Conservation (phyloP, 1,140 invertebrate species). For the Goniozus legneri region DNA sequence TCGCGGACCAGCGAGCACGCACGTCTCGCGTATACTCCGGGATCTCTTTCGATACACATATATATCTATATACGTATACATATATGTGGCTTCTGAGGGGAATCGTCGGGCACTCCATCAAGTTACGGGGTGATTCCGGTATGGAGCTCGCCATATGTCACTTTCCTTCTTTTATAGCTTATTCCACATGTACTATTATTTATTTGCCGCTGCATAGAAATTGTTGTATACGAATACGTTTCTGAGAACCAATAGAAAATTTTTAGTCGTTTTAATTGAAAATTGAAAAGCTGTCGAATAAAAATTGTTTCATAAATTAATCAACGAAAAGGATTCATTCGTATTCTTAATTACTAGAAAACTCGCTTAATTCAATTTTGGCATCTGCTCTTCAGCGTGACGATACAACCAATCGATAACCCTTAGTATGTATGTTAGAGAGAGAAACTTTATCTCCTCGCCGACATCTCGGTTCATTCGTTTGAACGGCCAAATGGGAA, state of each 20-base stretch:
- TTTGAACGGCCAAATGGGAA: no score
- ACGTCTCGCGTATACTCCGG: no score
- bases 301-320: slow-evolving; percentile 13
- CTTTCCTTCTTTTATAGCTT: slow-evolving; percentile 25
- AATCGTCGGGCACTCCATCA: slow-evolving; percentile 45
- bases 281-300: slow-evolving; percentile 15
- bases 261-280: no score
- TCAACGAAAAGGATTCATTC: background rate
- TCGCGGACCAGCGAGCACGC: slow-evolving; percentile 40
- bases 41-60: no score
- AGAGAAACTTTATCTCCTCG: no score
- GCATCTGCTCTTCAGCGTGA: slow-evolving; percentile 13
- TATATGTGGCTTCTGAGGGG: no score
- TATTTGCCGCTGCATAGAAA: no score
- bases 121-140: slow-evolving; percentile 44
- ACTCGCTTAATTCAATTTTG: slow-evolving; percentile 7
- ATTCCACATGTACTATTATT: no score
- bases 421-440: background rate
- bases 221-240: no score
- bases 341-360: slow-evolving; percentile 11
- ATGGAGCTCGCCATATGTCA: slow-evolving; percentile 48
- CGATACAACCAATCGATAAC: slow-evolving; percentile 17
- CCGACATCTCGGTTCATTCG: no score
- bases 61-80: no score
- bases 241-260: no score